Conservation (phyloP, 2,888 invertebrate species). For the Cantharis nigra region DNA sequence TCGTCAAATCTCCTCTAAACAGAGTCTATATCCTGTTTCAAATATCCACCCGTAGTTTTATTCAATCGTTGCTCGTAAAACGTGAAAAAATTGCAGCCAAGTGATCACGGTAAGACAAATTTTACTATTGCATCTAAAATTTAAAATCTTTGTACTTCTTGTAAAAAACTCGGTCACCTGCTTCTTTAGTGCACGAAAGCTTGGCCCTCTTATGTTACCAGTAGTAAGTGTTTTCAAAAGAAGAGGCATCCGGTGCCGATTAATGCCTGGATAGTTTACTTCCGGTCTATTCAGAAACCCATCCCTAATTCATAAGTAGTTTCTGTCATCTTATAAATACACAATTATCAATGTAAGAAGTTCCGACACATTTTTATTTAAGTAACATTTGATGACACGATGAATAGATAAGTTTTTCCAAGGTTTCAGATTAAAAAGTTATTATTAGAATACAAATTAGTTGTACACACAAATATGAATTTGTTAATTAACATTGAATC, state of each 20-base stretch:
- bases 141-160: background rate
- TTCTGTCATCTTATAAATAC: background rate
- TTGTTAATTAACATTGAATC: background rate
- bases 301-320: conserved; percentile 27
- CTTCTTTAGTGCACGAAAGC: background rate
- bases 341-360: background rate
- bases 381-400: background rate
- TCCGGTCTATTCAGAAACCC: conserved; percentile 49
- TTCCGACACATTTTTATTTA: conserved; percentile 3
- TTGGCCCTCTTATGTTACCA: background rate
- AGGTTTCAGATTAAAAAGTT: background rate
- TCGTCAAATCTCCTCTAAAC: conserved; percentile 25
- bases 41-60: conserved; percentile 10
- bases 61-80: background rate
- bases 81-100: background rate
- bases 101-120: background rate
- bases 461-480: background rate
- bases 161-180: background rate
- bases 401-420: background rate
- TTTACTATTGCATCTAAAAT: background rate
- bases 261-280: conserved; percentile 47
- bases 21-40: conserved; percentile 24
- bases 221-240: conserved; percentile 7
- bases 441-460: background rate
- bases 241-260: conserved; percentile 43